Percentiles rank a stretch among this genome's conserved stretches.
These are phyloP conservation scores for Ctenoplectra terminalis DNA, from an alignment of 1,140 invertebrate genomes.

Conservation along the genomic window DNA sequence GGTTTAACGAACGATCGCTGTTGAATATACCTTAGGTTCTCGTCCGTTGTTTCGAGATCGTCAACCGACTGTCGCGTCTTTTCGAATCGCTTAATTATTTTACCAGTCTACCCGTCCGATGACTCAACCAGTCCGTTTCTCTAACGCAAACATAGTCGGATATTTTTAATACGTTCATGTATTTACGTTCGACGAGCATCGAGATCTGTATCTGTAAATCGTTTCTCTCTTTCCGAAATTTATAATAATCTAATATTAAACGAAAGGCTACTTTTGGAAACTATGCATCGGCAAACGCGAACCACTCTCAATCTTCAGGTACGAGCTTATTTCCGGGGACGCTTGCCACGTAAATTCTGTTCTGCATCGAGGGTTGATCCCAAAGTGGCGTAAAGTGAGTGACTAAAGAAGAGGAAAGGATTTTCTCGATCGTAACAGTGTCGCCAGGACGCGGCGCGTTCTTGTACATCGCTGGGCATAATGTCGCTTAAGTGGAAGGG, in stretches of 20 bases:
- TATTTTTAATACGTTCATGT: not conserved
- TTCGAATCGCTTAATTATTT: slow-evolving; percentile 13
- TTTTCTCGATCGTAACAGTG: slow-evolving; percentile 36
- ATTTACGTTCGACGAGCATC: not conserved
- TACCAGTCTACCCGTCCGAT: not conserved
- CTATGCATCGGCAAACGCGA: not conserved
- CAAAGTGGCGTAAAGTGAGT: slow-evolving; percentile 47
- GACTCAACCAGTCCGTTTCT: slow-evolving; percentile 1
- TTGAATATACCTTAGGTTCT: slow-evolving; percentile 44
- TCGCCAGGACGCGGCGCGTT: slow-evolving; percentile 42
- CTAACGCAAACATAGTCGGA: not conserved
- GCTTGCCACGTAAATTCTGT: not conserved
- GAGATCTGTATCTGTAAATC: not conserved
- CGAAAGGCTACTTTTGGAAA: not conserved
- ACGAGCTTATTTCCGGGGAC: not conserved
- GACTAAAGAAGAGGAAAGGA: slow-evolving; percentile 58
- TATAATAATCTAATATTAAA: too few relatives aligned
- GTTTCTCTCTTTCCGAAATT: too few relatives aligned
- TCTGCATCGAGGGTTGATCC: slow-evolving; percentile 20
- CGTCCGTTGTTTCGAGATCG: slow-evolving; percentile 7
- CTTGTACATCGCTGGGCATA: slow-evolving; percentile 65
- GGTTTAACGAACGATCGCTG: slow-evolving; percentile 73
- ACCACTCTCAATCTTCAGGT: not conserved
- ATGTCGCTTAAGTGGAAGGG: slow-evolving; percentile 62
- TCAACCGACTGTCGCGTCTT: not conserved